A percentile compares a stretch with the other conserved stretches of the same genome.
Conservation (phyloP, 2,113 vertebrate genomes). For the Progne subis region DNA sequence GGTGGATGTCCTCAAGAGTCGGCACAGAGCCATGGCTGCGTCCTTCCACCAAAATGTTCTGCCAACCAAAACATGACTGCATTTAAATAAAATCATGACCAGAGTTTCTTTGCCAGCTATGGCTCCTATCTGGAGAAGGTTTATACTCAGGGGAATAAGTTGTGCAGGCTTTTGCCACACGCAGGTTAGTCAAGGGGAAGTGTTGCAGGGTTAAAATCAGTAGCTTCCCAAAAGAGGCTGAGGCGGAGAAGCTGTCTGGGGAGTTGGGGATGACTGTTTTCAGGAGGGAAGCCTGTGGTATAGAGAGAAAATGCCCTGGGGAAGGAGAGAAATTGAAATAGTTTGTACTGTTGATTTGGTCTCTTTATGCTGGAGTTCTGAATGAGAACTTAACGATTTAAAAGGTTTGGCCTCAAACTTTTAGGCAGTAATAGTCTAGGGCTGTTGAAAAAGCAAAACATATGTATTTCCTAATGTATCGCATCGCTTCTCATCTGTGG, state of each 20-base stretch:
- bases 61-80: neutral
- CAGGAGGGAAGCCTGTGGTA: neutral
- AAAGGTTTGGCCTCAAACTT: neutral
- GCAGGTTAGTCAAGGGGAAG: neutral
- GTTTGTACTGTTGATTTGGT: neutral
- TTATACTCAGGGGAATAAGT: neutral
- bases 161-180: neutral
- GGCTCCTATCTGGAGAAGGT: neutral
- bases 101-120: neutral
- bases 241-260: neutral
- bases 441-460: neutral
- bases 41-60: neutral
- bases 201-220: accelerated
- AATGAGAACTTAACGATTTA: neutral
- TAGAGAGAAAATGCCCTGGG: neutral
- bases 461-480: neutral
- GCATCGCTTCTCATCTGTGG: neutral
- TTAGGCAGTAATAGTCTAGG: neutral
- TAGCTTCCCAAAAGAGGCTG: neutral
- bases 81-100: neutral
- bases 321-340: neutral
- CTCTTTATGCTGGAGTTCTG: neutral
- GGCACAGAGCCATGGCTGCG: accelerated
- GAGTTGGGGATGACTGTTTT: neutral
- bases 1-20: neutral